These are phyloP conservation scores for Anabas testudineus DNA, from an alignment of 2,797 vertebrate species.

Conservation along the genomic window DNA sequence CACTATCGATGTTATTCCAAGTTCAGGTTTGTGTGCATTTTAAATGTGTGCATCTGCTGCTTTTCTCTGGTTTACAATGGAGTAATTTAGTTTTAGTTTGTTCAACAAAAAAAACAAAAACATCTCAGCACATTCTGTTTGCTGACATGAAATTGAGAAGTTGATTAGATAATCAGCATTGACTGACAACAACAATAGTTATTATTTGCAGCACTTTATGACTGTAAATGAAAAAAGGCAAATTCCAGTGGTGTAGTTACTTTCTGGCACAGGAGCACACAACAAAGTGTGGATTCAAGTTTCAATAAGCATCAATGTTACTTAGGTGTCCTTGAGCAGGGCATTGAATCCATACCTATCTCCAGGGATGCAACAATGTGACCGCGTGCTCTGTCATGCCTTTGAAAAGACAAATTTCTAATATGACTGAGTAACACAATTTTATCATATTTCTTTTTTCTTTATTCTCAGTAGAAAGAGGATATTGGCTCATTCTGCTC, in stretches of 20 bases:
- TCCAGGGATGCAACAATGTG: constrained; percentile 7
- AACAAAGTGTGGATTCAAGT: background rate
- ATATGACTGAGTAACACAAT: constrained; percentile 25
- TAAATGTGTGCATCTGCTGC: background rate
- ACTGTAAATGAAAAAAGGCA: background rate
- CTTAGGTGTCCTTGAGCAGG: constrained; percentile 12
- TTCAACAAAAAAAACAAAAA: background rate
- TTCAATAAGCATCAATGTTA: background rate
- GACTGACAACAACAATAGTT: background rate
- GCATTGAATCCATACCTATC: background rate
- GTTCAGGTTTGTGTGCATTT: constrained; percentile 13
- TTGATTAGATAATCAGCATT: background rate
- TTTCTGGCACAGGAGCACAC: background rate
- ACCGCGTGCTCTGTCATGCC: constrained; percentile 1
- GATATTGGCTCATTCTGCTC: constrained; percentile 18
- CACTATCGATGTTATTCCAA: constrained; percentile 28
- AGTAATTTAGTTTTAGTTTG: background rate
- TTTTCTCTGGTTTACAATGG: background rate
- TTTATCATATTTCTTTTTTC: constrained; percentile 14
- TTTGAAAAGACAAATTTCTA: constrained; percentile 7
- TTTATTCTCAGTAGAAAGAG: constrained; percentile 12
- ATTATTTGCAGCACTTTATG: background rate
- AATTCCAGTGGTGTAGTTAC: no score
- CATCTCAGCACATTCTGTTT: background rate
- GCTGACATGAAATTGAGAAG: background rate